Base-by-base conservation (phyloP, 1,140 invertebrate genomes). In the Eriosoma lanigerum region DNA sequence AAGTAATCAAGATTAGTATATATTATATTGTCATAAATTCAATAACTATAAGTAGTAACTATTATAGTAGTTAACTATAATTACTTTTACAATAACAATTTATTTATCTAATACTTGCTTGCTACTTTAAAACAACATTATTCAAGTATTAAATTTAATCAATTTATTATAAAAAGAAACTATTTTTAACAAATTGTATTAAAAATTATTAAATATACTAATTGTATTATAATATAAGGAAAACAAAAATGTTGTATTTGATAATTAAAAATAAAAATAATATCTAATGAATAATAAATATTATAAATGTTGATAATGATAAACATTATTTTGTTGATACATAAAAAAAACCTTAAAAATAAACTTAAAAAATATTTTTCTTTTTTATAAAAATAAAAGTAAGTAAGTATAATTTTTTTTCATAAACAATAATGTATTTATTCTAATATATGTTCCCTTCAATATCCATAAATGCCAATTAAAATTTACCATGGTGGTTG, bases 401-500 rank as follows among this genome's bases (percentile, higher is more conserved):
- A 32, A 38, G 21, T 46, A 15, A 58, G n/a, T 62, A 60, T 76
- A 38, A 60, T 46, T 26, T 60, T 60, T 17, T 1, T 60, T 21
- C 13, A 26, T 60, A 17, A 26, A 78, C 56, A 60, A 78, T 78
- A 44, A 78, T 56, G 12, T 38, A 70, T 68, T 38, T 38, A 70
- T 68, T 38, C 24, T 15, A 46, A 29, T 58, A 21, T 44, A n/a
- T n/a, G 29, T 68, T 46, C 21, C 1, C n/a, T 46, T 24, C 64
- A 68, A 46, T 15, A 15, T 44, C n/a, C 19, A 32, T 38, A 38
- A 38, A 38, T 38, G 32, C 3, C 8, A 70, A 26, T 26, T 44
- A 9, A 70, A 21, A 32, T 70, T 68, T 81, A 66, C 44, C 62
- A 50, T 9, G 64, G 80, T 17, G 64, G 80, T 5, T 72, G 80